Evolutionary conservation across 2,113 vertebrate species (phyloP), one percentile per base, ranked within the genome.

Genomic region (Hippoglossus stenolepis): DNA sequence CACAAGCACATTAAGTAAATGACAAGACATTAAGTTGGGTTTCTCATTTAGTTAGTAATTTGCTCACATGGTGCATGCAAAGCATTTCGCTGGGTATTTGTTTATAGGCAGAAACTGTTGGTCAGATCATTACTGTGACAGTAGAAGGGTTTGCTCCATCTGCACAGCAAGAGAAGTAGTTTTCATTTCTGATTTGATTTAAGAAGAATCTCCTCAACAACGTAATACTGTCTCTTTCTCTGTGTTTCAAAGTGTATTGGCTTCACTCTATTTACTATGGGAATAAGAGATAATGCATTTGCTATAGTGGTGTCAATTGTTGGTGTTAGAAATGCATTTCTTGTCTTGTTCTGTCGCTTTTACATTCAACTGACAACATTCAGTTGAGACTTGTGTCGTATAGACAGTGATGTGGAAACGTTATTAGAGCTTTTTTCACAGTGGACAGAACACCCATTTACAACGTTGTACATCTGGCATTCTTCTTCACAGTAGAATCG

Each of bases 1-100:
- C 28, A 54, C 59, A 40, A 43, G 60, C 60, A 65, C 67, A 70
- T 58, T 70, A 58, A 26, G 35, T 20, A 70, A 70, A 45, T 70
- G 54, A 70, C 28, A 51, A 24, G 56, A 59, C 68, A 70, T 70
- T 58, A 45, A 45, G 24, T 53, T 53, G 45, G 4, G 13, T 45
- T 70, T 70, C 68, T 45, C 35, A 59, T 70, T 70, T 59, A 26
- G 47, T 53, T 20, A 1, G 35, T 45, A n/a, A 70, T 59, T 59
- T 43, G 51, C 23, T 43, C 31, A 56, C 31, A 17, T 24, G 40
- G 20, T 21, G 9, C 43, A 38, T 20, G 20, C 35, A 8, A 21
- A 21, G 58, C 1, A 5, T 28, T 56, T 77, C 62, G 28, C 28
- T 54, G 8, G 11, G 24, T 69, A 21, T 62, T 28, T 60, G 21